Percentiles rank a stretch among this genome's conserved stretches.
Evolutionary conservation across 2,113 vertebrate species (phyloP).

Genomic region (Poeciliopsis prolifica): DNA sequence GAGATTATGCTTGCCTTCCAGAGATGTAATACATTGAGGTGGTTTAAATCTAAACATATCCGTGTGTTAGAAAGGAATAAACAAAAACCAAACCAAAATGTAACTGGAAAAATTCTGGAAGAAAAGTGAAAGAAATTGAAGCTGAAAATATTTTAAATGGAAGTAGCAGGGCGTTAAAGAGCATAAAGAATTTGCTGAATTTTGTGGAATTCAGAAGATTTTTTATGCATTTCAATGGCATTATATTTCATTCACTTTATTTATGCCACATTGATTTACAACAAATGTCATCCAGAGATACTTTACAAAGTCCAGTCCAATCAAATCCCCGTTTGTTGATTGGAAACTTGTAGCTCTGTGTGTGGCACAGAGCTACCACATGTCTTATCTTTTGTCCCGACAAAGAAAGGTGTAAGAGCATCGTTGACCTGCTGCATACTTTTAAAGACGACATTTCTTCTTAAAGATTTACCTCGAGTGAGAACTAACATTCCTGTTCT

Average conservation of each 20-base stretch:
- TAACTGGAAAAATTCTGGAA: too few relatives aligned
- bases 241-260: too few relatives aligned
- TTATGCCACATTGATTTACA: too few relatives aligned
- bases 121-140: too few relatives aligned
- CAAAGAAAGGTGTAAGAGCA: conserved; percentile 18
- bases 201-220: too few relatives aligned
- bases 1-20: conserved; percentile 4
- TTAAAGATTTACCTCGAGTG: conserved; percentile 44
- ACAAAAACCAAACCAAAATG: background rate
- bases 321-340: background rate
- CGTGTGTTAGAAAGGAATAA: background rate
- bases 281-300: too few relatives aligned
- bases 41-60: background rate
- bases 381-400: conserved; percentile 11
- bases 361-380: conserved; percentile 27
- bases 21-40: background rate
- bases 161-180: too few relatives aligned
- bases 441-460: conserved; percentile 26
- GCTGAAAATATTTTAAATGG: too few relatives aligned
- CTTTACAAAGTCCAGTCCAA: too few relatives aligned
- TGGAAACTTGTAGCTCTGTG: conserved; percentile 31
- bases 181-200: too few relatives aligned
- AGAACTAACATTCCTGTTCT: conserved; percentile 66
- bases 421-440: conserved; percentile 37
- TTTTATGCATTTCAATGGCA: too few relatives aligned